Base-by-base conservation (phyloP, 2,113 vertebrate species). In the Neotoma lepida region DNA sequence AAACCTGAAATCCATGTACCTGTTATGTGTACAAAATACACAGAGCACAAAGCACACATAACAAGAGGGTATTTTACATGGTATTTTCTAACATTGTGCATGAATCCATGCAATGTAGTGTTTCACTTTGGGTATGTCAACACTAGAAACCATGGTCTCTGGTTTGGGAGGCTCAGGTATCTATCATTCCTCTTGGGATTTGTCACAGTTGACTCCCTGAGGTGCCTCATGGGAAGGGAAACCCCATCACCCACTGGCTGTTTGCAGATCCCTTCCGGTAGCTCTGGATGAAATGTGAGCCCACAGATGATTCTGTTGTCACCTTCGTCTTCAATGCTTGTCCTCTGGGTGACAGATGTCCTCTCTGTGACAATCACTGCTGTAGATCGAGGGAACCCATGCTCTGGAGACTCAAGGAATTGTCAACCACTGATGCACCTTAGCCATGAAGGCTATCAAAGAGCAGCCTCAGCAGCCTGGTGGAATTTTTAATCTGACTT, bases 241-340 rank as follows among this genome's bases (percentile, higher is more conserved):
- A 4, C 4, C 1, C 5, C 28, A 6, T 9, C n/a, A 35, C 18
- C 66, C 4, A 2, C 15, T 0, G 13, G 20, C 73, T 12, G 4
- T n/a, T 41, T n/a, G 39, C 56, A 26, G 51, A 18, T 49, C 41
- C 46, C 54, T n/a, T 17, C 44, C 12, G 4, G 20, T 0, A 0
- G 9, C 66, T 18, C 28, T 14, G 22, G 4, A 68, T 24, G 39
- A 77, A 70, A 44, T 30, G 18, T 18, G 46, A 73, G 22, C n/a
- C 18, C 58, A 4, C 0, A 4, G 58, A 76, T 24, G 9, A 39
- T 4, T 1, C 1, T 3, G 18, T 24, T 5, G 14, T 9, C n/a
- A 68, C 17, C 56, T 44, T 41, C 1, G 9, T 56, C 56, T 0
- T 0, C 2, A 2, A 24, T 9, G 14, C 33, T 26, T 15, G 18